Percentiles rank a stretch among this genome's conserved stretches.
These are phyloP conservation scores for Platichthys stellatus DNA, from an alignment of 2,113 vertebrate genomes.

Conservation along the genomic window DNA sequence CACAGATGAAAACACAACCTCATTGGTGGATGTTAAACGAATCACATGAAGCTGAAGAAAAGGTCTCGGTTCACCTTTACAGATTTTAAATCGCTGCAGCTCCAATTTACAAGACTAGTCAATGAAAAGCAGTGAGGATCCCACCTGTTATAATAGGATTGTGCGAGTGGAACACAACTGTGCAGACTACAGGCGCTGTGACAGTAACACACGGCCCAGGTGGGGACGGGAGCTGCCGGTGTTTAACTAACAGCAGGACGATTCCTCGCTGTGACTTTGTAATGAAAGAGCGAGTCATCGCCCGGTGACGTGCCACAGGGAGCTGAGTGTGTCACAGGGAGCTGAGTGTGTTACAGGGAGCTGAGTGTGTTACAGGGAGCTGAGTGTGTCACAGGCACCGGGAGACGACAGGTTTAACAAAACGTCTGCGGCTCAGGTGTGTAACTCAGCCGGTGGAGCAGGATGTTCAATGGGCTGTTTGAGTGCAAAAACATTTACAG, in stretches of 20 bases:
- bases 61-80: too few species aligned
- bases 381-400: background rate
- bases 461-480: background rate
- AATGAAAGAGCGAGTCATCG: background rate
- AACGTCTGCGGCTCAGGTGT: background rate
- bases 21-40: too few species aligned
- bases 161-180: too few species aligned
- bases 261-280: background rate
- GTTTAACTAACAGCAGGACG: slow-evolving; percentile 17
- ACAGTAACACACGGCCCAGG: background rate
- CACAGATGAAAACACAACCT: too few species aligned
- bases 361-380: background rate
- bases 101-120: too few species aligned
- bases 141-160: too few species aligned
- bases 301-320: background rate
- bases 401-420: background rate
- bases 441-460: background rate
- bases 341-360: background rate
- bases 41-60: too few species aligned
- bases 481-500: background rate
- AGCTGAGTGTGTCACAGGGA: background rate
- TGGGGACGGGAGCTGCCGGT: background rate
- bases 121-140: too few species aligned
- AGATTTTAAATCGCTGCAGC: too few species aligned
- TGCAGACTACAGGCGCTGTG: background rate